A percentile compares a stretch with the other conserved stretches of the same genome.
Evolutionary conservation across 2,888 invertebrate genomes (phyloP).

Genomic region (Phragmatobia fuliginosa): DNA sequence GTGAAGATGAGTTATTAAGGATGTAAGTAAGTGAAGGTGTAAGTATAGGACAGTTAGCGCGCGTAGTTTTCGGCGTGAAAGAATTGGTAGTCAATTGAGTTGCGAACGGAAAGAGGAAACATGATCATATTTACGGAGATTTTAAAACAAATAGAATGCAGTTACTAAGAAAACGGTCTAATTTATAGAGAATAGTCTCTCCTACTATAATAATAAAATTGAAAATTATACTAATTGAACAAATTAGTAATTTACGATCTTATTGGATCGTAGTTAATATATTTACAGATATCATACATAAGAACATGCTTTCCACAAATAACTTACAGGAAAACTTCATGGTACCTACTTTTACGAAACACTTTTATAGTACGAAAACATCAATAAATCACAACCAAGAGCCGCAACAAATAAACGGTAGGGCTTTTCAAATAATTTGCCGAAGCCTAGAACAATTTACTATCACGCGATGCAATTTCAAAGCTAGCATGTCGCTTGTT

Average conservation of each 20-base stretch:
- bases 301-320: neutral
- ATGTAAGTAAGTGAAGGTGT: too few species aligned
- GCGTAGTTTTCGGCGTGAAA: too few species aligned
- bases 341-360: conserved; percentile 30
- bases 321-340: neutral
- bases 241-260: neutral
- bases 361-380: conserved; percentile 38
- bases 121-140: too few species aligned
- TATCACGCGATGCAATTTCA: conserved; percentile 71
- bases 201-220: too few species aligned
- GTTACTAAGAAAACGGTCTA: too few species aligned
- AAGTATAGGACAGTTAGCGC: too few species aligned
- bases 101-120: too few species aligned
- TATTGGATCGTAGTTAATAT: neutral
- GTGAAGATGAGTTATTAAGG: too few species aligned
- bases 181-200: too few species aligned
- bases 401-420: conserved; percentile 59
- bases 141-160: too few species aligned
- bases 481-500: conserved; percentile 56
- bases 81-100: too few species aligned
- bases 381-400: conserved; percentile 57
- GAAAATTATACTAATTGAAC: neutral
- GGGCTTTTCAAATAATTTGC: conserved; percentile 69
- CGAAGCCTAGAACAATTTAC: conserved; percentile 64
- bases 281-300: neutral